Evolutionary conservation across 2,888 invertebrate genomes (phyloP).

Genomic region (Dioctria rufipes): DNA sequence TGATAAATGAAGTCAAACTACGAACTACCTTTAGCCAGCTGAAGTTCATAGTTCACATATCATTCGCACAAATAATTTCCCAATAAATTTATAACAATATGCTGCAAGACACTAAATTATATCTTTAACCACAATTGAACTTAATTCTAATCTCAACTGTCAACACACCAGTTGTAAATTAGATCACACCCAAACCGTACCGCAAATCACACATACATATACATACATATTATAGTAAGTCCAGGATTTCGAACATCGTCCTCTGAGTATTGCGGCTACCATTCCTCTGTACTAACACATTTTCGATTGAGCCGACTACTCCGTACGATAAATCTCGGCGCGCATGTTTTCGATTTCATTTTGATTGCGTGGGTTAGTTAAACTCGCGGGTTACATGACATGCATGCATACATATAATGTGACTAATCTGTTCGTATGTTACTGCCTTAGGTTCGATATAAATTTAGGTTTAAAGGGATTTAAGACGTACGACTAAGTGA

Average conservation of each 20-base stretch:
- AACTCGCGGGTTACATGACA: not conserved
- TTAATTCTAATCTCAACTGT: constrained; percentile 54
- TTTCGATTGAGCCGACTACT: constrained; percentile 25
- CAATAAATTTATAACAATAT: constrained; percentile 21
- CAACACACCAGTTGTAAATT: constrained; percentile 54
- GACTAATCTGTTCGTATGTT: constrained; percentile 13
- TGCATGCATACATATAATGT: constrained; percentile 5
- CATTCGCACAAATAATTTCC: not conserved
- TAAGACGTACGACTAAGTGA: constrained; percentile 14
- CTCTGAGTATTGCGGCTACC: no score
- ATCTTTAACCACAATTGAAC: constrained; percentile 52
- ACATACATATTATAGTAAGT: no score
- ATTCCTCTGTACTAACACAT: no score
- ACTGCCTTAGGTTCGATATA: constrained; percentile 29
- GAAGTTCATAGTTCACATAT: constrained; percentile 35
- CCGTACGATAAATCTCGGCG: constrained; percentile 45
- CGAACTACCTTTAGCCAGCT: no score
- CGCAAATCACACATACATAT: not conserved
- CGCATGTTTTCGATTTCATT: constrained; percentile 55
- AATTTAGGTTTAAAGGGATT: constrained; percentile 35
- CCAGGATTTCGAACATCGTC: no score
- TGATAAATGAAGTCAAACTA: no score
- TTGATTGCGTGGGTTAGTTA: constrained; percentile 40
- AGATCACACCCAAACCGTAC: constrained; percentile 52
- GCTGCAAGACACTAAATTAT: constrained; percentile 45